Evolutionary conservation across 2,888 invertebrate genomes (phyloP).

Genomic region (Pollenia angustigena): DNA sequence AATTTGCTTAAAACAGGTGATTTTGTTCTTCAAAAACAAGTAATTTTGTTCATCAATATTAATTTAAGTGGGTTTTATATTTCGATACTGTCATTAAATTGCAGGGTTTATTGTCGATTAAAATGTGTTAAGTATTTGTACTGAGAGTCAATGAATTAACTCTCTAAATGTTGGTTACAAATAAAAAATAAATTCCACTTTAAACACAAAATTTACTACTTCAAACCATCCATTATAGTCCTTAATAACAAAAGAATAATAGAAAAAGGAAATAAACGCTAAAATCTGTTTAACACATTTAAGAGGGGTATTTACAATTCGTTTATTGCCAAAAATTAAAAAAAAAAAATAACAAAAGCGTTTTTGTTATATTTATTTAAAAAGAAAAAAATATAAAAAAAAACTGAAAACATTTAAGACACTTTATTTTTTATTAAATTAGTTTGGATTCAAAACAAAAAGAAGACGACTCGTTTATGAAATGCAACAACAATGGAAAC

Average conservation of each 20-base stretch:
- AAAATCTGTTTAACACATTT: not conserved
- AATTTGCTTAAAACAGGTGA: no score
- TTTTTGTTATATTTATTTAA: constrained; percentile 24
- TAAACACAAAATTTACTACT: no score
- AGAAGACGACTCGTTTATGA: constrained; percentile 37
- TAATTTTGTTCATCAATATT: no score
- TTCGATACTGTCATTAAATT: no score
- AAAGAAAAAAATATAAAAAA: constrained; percentile 26
- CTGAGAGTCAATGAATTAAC: no score
- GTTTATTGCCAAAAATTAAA: constrained; percentile 1
- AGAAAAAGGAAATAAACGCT: not conserved
- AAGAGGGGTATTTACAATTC: constrained; percentile 22
- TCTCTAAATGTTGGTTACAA: no score
- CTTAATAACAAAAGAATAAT: constrained; percentile 1
- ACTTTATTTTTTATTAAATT: constrained; percentile 69
- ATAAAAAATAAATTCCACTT: no score
- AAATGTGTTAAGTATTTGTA: no score
- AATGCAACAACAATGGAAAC: constrained; percentile 53
- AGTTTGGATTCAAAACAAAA: constrained; percentile 37
- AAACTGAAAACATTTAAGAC: constrained; percentile 66
- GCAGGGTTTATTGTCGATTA: no score
- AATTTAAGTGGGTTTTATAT: no score
- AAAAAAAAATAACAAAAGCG: not conserved
- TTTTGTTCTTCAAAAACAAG: no score
- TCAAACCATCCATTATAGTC: not conserved